phyloP scores from a whole-genome alignment of 2,888 invertebrate genomes.

The Drosophila paracracens region DNA sequence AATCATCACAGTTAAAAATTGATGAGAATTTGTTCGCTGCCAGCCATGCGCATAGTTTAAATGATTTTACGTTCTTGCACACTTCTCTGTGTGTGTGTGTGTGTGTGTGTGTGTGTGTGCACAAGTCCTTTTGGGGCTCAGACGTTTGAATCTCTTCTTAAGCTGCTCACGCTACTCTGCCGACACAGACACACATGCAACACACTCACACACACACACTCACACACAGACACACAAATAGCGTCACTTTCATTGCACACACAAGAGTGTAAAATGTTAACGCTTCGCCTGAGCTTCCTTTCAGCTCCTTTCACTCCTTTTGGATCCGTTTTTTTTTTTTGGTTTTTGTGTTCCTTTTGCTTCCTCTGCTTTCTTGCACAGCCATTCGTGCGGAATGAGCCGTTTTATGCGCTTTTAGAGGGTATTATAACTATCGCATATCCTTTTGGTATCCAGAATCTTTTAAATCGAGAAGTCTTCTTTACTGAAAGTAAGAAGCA shows the following conservation, averaged over 20 bases:
- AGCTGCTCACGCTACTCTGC: slow-evolving; percentile 12
- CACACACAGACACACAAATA: slow-evolving; percentile 39
- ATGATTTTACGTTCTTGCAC: slow-evolving; percentile 42
- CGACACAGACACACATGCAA: not conserved
- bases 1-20: slow-evolving; percentile 37
- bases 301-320: slow-evolving; percentile 30
- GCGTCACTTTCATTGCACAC: slow-evolving; percentile 74
- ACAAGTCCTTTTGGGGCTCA: slow-evolving; percentile 48
- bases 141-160: slow-evolving; percentile 40
- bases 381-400: slow-evolving; percentile 73
- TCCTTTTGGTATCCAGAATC: not conserved
- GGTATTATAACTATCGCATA: slow-evolving; percentile 32
- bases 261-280: slow-evolving; percentile 77
- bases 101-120: not conserved
- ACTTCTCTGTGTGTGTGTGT: not conserved
- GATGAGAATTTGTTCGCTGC: slow-evolving; percentile 32
- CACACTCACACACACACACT: not conserved
- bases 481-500: not conserved
- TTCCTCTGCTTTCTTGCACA: slow-evolving; percentile 17
- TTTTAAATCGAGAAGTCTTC: not conserved
- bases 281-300: slow-evolving; percentile 70
- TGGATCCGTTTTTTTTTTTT: slow-evolving; percentile 20
- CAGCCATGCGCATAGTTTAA: slow-evolving; percentile 46
- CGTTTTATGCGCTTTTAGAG: slow-evolving; percentile 63
- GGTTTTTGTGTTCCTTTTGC: slow-evolving; percentile 6